Evolutionary conservation across 2,888 invertebrate species (phyloP), one percentile per base, ranked within the genome.

Genomic region (Drosophila subsilvestris): DNA sequence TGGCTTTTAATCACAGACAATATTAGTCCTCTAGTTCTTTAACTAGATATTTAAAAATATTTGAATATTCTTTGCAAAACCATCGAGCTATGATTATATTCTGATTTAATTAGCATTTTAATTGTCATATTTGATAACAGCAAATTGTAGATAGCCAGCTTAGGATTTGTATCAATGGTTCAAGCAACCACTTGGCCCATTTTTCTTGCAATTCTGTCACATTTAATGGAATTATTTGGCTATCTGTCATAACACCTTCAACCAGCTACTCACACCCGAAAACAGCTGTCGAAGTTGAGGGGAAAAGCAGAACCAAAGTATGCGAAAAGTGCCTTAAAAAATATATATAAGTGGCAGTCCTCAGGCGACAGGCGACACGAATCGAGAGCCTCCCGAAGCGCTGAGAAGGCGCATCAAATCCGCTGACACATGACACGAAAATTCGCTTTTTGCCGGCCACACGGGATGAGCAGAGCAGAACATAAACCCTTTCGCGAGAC

Each of bases 371-470:
- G 49, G 37, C 44, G 51, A 42, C 56, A 47, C 51, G 57, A 51
- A 51, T 73, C 25, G 55, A 22, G 50, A 42, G 32, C 25, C 42
- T 71, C 63, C 49, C 47, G 44, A 49, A 56, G 17, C 48, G 53
- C 49, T 53, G 59, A 62, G 71, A 60, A 63, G 57, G 66, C 48
- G 70, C 70, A 74, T 81, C 80, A 87, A 86, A 87, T 76, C 71
- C 79, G 71, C 76, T 88, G 87, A 89, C 87, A 88, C 80, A 76
- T 83, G 76, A 88, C 89, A 88, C 77, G 88, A 73, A 82, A 87
- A 79, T 70, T 80, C 89, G 86, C 83, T 88, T 87, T 84, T 76
- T 72, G 50, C 55, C 60, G 50, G 65, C 51, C 60, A 65, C 51
- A 48, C 53, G 25, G 17, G 25, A 56, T 66, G 54, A 67, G 62